Evolutionary conservation across 2,797 vertebrate species (phyloP), one percentile per base, ranked within the genome.

Genomic region (Aotus griseimembra): DNA sequence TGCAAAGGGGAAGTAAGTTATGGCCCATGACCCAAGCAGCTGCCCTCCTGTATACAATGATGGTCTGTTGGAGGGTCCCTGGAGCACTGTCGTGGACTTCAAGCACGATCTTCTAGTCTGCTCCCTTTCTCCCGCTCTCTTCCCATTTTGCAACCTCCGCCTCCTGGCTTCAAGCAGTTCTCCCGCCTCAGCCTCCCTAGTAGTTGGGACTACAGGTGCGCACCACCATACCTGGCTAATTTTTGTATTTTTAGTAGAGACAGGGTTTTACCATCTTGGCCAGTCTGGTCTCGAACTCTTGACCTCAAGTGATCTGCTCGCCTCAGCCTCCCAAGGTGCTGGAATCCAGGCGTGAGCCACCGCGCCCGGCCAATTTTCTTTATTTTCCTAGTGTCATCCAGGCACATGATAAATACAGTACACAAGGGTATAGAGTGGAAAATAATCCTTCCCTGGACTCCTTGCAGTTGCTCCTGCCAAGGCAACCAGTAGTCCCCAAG

Each of bases 331-430:
- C 67, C 36, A 24, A 39, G 36, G n/a, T 72, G 19, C n/a, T 39
- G 20, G 20, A 39, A 39, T 72, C 22, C n/a, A 72, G 67, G 67
- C 2, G 3, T 72, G n/a, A 72, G n/a, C 67, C 67, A 72, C 67
- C 4, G 10, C 1, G 4, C 67, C 17, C 8, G 10, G 20, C 67
- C 33, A 30, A 64, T 92, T 88, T 88, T 46, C 52, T 86, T 85
- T 76, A 80, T 87, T 96, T 92, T 82, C 73, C 41, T 70, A 24
- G 46, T 17, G 75, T 93, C 41, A 10, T 75, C 81, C 26, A n/a
- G 24, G 20, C 55, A 61, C 33, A 22, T 26, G 41, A 15, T 55
- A 36, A 57, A 44, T 33, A 4, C 6, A 50, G 55, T 20, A 46
- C 77, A 50, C 61, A 3, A 20, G 79, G 81, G 52, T 36, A 15